Evolutionary conservation across 2,113 vertebrate species (phyloP), one percentile per base, ranked within the genome.

Genomic region (Saguinus imperator): DNA sequence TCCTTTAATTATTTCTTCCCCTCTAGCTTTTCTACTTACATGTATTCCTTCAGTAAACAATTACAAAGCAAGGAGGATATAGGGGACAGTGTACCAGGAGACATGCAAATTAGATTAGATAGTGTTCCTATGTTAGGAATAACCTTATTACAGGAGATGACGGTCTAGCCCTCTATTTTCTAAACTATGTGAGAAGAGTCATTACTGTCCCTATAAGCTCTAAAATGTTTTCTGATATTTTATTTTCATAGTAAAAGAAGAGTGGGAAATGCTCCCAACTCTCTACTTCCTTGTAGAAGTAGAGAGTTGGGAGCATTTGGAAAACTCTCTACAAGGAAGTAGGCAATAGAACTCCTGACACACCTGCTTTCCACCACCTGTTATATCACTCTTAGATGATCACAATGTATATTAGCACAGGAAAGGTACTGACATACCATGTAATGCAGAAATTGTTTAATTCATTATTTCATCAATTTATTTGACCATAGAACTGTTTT

Each of bases 161-260:
- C 40, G 50, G 21, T 81, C 66, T 66, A 93, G 55, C 25, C 17
- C 52, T 55, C 5, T 58, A 40, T 35, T 90, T 64, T 72, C 70
- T 73, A 83, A 92, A 82, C 6, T 79, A n/a, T 64, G 32, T 85
- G 27, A 87, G 37, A 84, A 77, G 50, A 94, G 45, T 89, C 48
- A 3, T 72, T 91, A 55, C 25, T 27, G 21, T 73, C 89, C 18
- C 48, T 23, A 64, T 68, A 45, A 87, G 0, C 11, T 95, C 14
- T 32, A 50, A 89, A 95, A 68, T 77, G 35, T 80, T 91, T 91
- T 70, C 87, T 97, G n/a, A n/a, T 25, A 61, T 70, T 89, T 86
- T 73, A 32, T 70, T 94, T 64, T 55, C 73, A 10, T 32, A 37
- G n/a, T 43, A 27, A 75, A 58, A 87, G 55, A 48, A 87, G 10